Percentiles rank a stretch among this genome's conserved stretches.
Conservation (phyloP, 2,113 vertebrate species). For the Leuciscus idus region DNA sequence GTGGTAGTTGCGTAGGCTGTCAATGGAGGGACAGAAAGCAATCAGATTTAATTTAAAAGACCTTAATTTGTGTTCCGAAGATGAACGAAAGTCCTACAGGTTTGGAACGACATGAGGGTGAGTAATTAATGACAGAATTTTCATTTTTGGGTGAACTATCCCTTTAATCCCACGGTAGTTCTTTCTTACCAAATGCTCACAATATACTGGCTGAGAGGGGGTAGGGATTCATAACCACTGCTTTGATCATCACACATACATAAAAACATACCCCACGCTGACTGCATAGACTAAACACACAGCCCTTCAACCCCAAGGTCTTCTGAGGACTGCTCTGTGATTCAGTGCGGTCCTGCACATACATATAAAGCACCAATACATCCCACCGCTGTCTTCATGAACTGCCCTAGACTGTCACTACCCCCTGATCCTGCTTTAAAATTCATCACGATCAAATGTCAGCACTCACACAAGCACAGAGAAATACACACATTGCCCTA, state of each 20-base stretch:
- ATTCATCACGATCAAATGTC: conserved; percentile 42
- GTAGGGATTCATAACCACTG: neutral
- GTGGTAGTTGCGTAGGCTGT: no score
- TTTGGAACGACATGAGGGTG: no score
- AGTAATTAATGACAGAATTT: no score
- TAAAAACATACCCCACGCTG: neutral
- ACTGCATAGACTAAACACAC: conserved; percentile 22
- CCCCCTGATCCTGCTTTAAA: conserved; percentile 31
- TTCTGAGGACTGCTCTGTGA: neutral
- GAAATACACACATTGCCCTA: conserved; percentile 23
- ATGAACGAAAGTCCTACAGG: no score
- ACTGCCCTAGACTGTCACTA: conserved; percentile 14
- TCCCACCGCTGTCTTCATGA: neutral
- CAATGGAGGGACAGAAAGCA: no score
- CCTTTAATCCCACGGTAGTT: neutral
- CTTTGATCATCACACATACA: conserved; percentile 36
- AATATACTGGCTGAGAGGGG: neutral
- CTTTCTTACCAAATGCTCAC: neutral
- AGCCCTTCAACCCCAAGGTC: conserved; percentile 10
- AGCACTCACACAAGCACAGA: neutral
- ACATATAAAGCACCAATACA: neutral
- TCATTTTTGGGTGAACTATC: no score
- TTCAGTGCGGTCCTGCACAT: neutral
- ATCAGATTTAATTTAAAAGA: no score
- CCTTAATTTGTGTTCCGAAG: no score